Conservation (phyloP, 30 jellyfish, hydroid and myxozoan species). For the Nemopilema nomurai region DNA sequence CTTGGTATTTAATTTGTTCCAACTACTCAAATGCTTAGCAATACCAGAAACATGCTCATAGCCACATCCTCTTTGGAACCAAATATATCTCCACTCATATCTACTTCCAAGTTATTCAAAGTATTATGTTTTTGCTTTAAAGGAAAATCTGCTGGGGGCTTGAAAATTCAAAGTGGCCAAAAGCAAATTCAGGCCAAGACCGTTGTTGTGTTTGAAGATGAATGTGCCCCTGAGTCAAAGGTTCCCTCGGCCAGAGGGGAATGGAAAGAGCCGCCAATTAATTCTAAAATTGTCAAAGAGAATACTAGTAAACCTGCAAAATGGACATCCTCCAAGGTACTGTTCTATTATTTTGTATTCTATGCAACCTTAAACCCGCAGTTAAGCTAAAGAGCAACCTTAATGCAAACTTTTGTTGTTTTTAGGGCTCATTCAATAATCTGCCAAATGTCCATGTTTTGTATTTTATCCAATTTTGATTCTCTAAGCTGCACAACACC, state of each 20-base stretch:
- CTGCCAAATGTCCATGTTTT: no score
- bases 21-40: no score
- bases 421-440: no score
- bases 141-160: conserved; percentile 24
- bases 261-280: conserved; percentile 61
- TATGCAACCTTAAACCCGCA: no score
- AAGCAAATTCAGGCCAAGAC: conserved; percentile 28
- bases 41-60: no score
- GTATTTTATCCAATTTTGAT: no score
- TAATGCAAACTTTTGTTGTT: background rate
- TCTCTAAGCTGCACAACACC: no score
- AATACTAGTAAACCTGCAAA: conserved; percentile 60
- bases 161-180: background rate
- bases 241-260: conserved; percentile 67
- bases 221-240: conserved; percentile 23
- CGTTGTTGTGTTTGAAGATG: conserved; percentile 68
- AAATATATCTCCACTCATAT: no score
- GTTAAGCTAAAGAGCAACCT: no score
- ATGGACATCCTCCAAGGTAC: conserved; percentile 78
- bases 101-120: background rate
- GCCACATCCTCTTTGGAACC: no score
- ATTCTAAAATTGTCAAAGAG: conserved; percentile 56
- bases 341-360: no score
- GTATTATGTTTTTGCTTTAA: background rate
- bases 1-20: no score